Percentiles rank a stretch among this genome's conserved stretches.
Conservation (phyloP, 2,113 vertebrate genomes). For the Melanocharis versteri region DNA sequence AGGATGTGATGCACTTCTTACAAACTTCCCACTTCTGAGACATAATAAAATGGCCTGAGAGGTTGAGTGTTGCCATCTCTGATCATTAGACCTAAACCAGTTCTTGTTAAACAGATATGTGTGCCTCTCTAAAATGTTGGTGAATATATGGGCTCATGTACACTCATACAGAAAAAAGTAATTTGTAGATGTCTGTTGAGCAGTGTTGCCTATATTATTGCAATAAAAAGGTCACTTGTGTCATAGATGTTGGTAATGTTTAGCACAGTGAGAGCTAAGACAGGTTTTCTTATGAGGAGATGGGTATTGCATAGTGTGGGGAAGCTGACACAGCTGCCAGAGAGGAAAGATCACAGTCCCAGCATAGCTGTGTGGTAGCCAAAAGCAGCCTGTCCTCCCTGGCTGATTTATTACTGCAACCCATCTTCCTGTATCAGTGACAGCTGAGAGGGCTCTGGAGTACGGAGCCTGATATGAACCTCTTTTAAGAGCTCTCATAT, state of each 20-base stretch:
- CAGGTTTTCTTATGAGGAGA: neutral
- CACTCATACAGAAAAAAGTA: neutral
- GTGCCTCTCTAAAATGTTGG: neutral
- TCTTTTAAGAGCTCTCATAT: neutral
- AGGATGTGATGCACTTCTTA: neutral
- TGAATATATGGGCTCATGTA: neutral
- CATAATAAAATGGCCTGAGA: neutral
- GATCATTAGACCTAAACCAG: neutral
- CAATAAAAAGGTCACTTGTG: slow-evolving; percentile 30
- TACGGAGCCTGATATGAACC: neutral
- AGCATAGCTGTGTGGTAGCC: neutral
- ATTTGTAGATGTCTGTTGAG: neutral
- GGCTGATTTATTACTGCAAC: neutral
- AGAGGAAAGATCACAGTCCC: neutral
- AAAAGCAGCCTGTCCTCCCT: neutral
- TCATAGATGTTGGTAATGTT: slow-evolving; percentile 17
- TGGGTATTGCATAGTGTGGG: neutral
- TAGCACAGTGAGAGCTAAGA: neutral
- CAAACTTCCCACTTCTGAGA: neutral
- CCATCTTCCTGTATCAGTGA: neutral
- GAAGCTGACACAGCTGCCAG: neutral
- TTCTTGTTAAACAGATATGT: neutral
- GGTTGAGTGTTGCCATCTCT: neutral
- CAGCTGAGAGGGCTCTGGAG: neutral
- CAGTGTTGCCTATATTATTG: neutral